A percentile compares a stretch with the other conserved stretches of the same genome.
These are phyloP conservation scores for Diarsia brunnea DNA, from an alignment of 2,888 invertebrate genomes.

Conservation along the genomic window DNA sequence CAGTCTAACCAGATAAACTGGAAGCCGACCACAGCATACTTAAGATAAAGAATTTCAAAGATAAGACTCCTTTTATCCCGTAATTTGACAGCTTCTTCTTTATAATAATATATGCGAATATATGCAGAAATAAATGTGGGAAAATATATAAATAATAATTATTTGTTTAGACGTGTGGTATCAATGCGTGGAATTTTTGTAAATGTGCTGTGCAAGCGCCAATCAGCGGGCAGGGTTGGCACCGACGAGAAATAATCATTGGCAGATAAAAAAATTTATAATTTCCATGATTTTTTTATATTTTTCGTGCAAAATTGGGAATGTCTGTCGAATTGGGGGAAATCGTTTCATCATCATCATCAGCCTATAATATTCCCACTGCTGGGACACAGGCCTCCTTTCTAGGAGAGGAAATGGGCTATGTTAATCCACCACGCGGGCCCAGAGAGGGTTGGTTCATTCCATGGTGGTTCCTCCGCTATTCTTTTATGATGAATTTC, in stretches of 20 bases:
- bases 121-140: slow-evolving; percentile 63
- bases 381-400: too few relatives aligned
- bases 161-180: slow-evolving; percentile 70
- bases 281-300: too few relatives aligned
- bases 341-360: too few relatives aligned
- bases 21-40: slow-evolving; percentile 16
- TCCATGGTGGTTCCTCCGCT: too few relatives aligned
- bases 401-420: too few relatives aligned
- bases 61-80: slow-evolving; percentile 11
- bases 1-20: neutral
- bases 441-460: too few relatives aligned
- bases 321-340: too few relatives aligned
- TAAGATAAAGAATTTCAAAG: slow-evolving; percentile 12
- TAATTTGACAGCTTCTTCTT: slow-evolving; percentile 41
- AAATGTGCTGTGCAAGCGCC: slow-evolving; percentile 85
- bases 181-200: slow-evolving; percentile 83
- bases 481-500: too few relatives aligned
- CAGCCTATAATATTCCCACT: too few relatives aligned
- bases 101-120: slow-evolving; percentile 20
- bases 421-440: too few relatives aligned
- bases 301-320: too few relatives aligned
- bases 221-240: slow-evolving; percentile 80
- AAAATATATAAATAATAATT: slow-evolving; percentile 60
- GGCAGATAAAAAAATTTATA: too few relatives aligned
- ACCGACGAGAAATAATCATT: slow-evolving; percentile 10